Evolutionary conservation across 1,140 invertebrate genomes (phyloP).

Genomic region (Sarcophaga peregrina): DNA sequence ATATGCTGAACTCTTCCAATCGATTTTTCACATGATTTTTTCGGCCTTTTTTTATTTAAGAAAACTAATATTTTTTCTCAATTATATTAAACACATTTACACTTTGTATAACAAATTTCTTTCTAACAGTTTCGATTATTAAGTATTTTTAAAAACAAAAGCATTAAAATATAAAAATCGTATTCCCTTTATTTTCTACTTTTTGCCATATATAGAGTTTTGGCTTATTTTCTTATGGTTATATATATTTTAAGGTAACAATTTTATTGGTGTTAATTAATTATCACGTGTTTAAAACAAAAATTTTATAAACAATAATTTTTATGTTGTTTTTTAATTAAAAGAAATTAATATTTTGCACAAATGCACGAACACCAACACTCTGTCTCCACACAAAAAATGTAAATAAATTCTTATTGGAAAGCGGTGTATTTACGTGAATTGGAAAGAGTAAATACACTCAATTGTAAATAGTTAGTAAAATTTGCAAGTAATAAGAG

Average conservation of each 20-base stretch:
- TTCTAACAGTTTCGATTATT: not conserved
- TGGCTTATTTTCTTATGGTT: not conserved
- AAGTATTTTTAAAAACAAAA: not conserved
- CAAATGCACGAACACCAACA: conserved; percentile 21
- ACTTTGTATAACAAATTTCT: not conserved
- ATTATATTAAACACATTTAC: not conserved
- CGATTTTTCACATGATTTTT: conserved; percentile 66
- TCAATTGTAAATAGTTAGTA: conserved; percentile 14
- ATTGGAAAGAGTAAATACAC: conserved; percentile 37
- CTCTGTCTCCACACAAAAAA: conserved; percentile 36
- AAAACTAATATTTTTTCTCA: not conserved
- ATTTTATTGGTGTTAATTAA: conserved; percentile 26
- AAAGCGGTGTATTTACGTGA: conserved; percentile 35
- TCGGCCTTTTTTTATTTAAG: not conserved
- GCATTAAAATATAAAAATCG: not conserved
- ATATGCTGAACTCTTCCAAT: conserved; percentile 57
- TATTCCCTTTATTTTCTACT: not conserved
- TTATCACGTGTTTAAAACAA: conserved; percentile 10
- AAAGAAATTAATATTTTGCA: conserved; percentile 33
- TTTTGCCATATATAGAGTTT: not conserved
- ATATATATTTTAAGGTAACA: not conserved
- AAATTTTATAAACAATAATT: not conserved
- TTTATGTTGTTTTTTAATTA: conserved; percentile 32
- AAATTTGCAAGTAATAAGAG: not conserved
- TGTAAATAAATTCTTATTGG: conserved; percentile 41